Evolutionary conservation across 2,797 vertebrate genomes (phyloP).

Genomic region (Enteromius afrohamiltoni): DNA sequence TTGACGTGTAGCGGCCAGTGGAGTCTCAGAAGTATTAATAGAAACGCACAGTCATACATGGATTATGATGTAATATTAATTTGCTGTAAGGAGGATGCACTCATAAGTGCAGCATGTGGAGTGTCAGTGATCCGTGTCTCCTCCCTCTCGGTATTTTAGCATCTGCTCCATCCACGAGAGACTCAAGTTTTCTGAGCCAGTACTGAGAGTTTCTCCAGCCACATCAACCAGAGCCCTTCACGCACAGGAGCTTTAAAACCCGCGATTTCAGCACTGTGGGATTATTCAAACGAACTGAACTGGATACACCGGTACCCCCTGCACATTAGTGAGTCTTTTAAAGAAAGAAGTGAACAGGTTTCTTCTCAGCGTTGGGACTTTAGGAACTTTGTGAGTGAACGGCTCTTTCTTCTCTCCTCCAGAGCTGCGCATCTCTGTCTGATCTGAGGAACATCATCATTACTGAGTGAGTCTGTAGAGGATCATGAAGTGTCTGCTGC

Average conservation of each 20-base stretch:
- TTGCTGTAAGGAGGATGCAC: not conserved
- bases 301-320: not conserved
- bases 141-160: constrained; percentile 49
- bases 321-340: not conserved
- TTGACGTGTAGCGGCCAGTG: no score
- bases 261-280: not conserved
- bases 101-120: not conserved
- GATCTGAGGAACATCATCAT: not conserved
- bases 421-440: not conserved
- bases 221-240: not conserved
- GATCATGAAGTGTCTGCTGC: constrained; percentile 15
- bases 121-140: constrained; percentile 32
- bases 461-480: not conserved
- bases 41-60: not conserved
- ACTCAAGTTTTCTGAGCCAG: not conserved
- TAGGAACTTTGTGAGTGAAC: not conserved
- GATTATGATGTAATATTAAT: not conserved
- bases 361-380: not conserved
- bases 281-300: not conserved
- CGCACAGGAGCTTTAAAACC: not conserved
- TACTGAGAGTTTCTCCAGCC: not conserved
- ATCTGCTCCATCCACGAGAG: not conserved
- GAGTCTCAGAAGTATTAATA: not conserved
- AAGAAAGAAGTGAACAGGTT: not conserved
- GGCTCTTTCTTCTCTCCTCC: not conserved